phyloP scores from a whole-genome alignment of 2,888 invertebrate species.

The Melieria omissa region DNA sequence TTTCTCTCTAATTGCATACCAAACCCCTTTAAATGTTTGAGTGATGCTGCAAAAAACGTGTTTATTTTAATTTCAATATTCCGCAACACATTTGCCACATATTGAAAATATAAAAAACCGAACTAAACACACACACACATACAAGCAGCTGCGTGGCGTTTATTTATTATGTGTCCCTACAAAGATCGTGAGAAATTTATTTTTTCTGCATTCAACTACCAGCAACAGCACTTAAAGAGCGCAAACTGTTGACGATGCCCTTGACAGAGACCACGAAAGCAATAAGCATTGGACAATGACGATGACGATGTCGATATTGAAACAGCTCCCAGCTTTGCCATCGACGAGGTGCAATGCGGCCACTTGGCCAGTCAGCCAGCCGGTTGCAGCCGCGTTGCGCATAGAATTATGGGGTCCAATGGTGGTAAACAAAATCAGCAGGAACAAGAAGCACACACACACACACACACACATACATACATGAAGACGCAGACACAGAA shows the following conservation, averaged over 20 bases:
- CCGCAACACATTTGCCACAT: not conserved
- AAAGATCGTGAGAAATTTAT: conserved; percentile 49
- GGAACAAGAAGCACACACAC: not conserved
- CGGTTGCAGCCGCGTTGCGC: not conserved
- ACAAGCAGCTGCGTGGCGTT: conserved; percentile 8
- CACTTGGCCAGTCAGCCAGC: conserved; percentile 14
- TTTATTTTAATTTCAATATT: no score
- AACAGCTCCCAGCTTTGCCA: conserved; percentile 21
- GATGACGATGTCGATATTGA: conserved; percentile 30
- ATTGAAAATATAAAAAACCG: not conserved
- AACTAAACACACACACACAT: not conserved
- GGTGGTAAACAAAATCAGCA: not conserved
- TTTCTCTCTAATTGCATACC: no score
- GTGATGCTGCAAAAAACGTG: no score
- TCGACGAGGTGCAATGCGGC: conserved; percentile 6
- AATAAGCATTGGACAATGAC: conserved; percentile 26
- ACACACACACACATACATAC: conserved; percentile 1
- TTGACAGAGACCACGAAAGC: conserved; percentile 30
- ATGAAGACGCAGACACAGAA: conserved; percentile 28
- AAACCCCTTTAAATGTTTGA: no score
- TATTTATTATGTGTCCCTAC: conserved; percentile 48
- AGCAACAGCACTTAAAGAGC: conserved; percentile 1
- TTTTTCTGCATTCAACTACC: conserved; percentile 36
- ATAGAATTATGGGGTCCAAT: no score
- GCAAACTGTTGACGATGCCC: conserved; percentile 26